Percentiles rank a stretch among this genome's conserved stretches.
Conservation (phyloP, 2,113 vertebrate genomes). For the Rutilus rutilus region DNA sequence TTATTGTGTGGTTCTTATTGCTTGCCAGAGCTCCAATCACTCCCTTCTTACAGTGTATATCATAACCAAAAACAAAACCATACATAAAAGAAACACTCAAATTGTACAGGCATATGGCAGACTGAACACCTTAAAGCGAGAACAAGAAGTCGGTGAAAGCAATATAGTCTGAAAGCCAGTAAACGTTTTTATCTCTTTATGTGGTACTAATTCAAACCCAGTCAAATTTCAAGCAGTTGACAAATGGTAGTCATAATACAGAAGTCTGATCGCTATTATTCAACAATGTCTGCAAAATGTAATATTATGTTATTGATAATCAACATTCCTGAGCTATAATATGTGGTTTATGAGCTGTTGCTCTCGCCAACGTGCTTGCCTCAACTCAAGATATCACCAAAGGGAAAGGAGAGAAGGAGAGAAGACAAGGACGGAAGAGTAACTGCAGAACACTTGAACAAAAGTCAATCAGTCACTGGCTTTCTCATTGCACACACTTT, state of each 20-base stretch:
- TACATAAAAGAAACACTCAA: slow-evolving; percentile 29
- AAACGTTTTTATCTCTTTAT: slow-evolving; percentile 16
- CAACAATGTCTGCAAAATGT: neutral
- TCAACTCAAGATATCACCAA: slow-evolving; percentile 39
- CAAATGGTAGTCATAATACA: neutral
- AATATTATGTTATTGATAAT: neutral
- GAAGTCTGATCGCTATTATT: neutral
- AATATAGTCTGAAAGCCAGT: slow-evolving; percentile 8
- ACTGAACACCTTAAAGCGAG: slow-evolving; percentile 20
- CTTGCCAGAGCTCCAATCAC: slow-evolving; percentile 44
- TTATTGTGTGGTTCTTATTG: slow-evolving; percentile 59
- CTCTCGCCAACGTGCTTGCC: slow-evolving; percentile 28
- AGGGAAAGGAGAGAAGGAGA: slow-evolving; percentile 36
- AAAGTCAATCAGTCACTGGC: slow-evolving; percentile 31
- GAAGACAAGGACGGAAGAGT: slow-evolving; percentile 18
- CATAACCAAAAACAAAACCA: neutral
- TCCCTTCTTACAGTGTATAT: neutral
- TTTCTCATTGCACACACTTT: slow-evolving; percentile 76
- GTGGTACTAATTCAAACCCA: slow-evolving; percentile 20
- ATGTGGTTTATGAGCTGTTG: slow-evolving; percentile 27
- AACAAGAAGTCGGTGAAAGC: slow-evolving; percentile 37
- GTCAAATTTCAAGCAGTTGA: slow-evolving; percentile 16
- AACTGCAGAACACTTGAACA: neutral
- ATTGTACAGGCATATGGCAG: neutral
- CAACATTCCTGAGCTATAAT: neutral